phyloP scores from a whole-genome alignment of 1,140 invertebrate genomes.

The Mercenaria mercenaria region DNA sequence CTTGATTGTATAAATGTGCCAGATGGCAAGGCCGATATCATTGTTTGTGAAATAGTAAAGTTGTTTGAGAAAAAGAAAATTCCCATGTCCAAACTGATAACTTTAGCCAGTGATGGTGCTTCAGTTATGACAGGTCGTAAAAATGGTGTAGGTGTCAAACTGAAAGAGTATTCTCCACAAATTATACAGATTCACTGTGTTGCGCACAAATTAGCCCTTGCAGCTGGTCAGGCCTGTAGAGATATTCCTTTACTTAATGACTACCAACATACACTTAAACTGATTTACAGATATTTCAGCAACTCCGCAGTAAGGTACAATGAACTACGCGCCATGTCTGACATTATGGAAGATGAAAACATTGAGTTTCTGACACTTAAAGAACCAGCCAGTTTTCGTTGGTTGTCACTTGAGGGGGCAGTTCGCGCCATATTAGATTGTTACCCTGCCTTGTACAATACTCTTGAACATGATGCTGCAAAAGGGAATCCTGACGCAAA shows the following conservation, averaged over 20 bases:
- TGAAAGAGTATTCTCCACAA: neutral
- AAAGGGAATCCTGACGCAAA: neutral
- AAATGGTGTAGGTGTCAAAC: conserved; percentile 17
- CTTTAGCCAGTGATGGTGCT: conserved; percentile 32
- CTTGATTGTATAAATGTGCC: conserved; percentile 19
- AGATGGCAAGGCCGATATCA: conserved; percentile 48
- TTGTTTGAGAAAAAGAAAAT: neutral
- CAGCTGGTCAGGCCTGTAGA: conserved; percentile 21
- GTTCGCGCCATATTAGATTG: neutral
- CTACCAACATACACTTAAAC: conserved; percentile 15
- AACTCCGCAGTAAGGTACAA: conserved; percentile 51
- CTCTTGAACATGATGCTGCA: neutral
- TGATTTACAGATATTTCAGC: conserved; percentile 13
- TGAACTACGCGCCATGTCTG: neutral
- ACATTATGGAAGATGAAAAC: conserved; percentile 8
- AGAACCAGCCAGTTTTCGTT: too few species aligned
- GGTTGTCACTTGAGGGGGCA: conserved; percentile 23
- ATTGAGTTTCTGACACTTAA: neutral
- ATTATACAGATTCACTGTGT: conserved; percentile 49
- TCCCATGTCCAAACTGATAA: neutral
- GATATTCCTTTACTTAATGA: conserved; percentile 21
- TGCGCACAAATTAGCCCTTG: conserved; percentile 11
- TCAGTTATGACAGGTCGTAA: neutral
- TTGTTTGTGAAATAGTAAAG: conserved; percentile 2
- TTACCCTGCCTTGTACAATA: neutral